Percentiles rank a stretch among this genome's conserved stretches.
These are phyloP conservation scores for Meriones unguiculatus DNA, from an alignment of 2,113 vertebrate genomes.

Conservation along the genomic window DNA sequence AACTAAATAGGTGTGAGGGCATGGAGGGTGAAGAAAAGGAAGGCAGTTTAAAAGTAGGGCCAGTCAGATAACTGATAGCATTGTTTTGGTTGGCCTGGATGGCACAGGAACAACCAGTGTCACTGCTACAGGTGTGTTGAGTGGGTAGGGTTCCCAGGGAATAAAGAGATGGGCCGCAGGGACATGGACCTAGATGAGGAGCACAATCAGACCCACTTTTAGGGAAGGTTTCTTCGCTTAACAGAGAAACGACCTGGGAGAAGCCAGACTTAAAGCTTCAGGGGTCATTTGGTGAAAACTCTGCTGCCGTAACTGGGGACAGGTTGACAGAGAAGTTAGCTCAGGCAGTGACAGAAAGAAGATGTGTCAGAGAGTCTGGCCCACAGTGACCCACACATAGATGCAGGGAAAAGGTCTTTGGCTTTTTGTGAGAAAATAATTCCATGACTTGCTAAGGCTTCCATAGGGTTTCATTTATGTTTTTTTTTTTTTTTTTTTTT, in stretches of 20 bases:
- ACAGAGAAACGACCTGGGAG: not conserved
- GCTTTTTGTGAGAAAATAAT: not conserved
- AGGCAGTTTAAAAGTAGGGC: not conserved
- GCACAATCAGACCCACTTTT: not conserved
- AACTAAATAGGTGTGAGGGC: not conserved
- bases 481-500: not conserved
- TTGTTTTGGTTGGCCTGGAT: not conserved
- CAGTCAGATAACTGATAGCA: not conserved
- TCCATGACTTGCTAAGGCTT: not conserved
- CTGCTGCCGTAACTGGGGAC: not conserved
- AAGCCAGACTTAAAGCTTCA: not conserved
- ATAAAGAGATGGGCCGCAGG: not conserved
- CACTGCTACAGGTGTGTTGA: not conserved
- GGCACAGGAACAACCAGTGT: not conserved
- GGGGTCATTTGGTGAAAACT: not conserved
- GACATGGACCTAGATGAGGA: not conserved
- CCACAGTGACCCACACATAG: not conserved
- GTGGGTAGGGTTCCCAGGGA: not conserved
- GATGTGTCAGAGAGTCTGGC: not conserved
- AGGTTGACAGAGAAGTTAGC: not conserved
- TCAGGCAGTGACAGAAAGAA: not conserved
- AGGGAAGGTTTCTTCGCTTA: not conserved
- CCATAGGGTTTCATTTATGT: not conserved
- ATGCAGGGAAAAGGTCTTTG: not conserved
- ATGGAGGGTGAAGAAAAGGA: not conserved